These are phyloP conservation scores for Paramisgurnus dabryanus DNA, from an alignment of 2,113 vertebrate species.

Conservation along the genomic window DNA sequence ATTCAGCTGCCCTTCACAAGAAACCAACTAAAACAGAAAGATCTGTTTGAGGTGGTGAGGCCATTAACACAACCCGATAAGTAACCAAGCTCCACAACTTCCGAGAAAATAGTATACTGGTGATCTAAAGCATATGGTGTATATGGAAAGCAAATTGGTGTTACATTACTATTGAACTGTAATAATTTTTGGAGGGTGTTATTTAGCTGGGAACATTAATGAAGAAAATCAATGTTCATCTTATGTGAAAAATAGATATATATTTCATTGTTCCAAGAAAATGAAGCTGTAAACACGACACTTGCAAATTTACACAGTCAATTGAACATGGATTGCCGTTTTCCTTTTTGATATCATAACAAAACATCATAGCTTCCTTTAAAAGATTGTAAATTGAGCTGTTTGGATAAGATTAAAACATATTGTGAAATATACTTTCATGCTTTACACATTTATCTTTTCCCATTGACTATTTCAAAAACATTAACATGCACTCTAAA, in stretches of 20 bases:
- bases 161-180: slow-evolving; percentile 2
- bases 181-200: background rate
- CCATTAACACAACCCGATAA: slow-evolving; percentile 63
- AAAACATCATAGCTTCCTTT: background rate
- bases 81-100: slow-evolving; percentile 41
- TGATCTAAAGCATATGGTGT: background rate
- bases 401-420: no score
- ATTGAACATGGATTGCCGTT: background rate
- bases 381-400: background rate
- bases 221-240: background rate
- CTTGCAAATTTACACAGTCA: background rate
- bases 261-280: background rate
- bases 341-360: background rate
- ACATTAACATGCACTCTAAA: no score
- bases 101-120: slow-evolving; percentile 11
- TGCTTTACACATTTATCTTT: no score
- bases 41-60: slow-evolving; percentile 49
- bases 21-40: slow-evolving; percentile 62
- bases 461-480: no score
- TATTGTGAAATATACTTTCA: no score
- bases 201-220: background rate
- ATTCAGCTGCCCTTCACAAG: slow-evolving; percentile 62
- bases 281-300: background rate
- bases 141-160: background rate
- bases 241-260: background rate